phyloP scores from a whole-genome alignment of 2,888 invertebrate genomes.

The Neria commutata region DNA sequence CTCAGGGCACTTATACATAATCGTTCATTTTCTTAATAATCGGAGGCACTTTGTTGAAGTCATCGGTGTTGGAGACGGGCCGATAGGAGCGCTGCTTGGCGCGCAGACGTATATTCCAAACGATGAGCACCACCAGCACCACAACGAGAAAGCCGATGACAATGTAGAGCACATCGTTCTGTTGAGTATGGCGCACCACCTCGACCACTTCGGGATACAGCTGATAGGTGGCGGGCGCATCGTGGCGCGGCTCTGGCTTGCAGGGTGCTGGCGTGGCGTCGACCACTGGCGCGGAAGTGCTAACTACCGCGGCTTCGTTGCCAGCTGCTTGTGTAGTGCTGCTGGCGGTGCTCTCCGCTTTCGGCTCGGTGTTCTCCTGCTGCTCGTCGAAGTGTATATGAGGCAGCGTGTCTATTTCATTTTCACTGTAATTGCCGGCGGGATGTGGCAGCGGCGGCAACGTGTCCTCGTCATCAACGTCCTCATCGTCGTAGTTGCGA shows the following conservation, averaged over 20 bases:
- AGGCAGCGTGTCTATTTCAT: slow-evolving; percentile 20
- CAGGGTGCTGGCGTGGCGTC: slow-evolving; percentile 20
- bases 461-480: slow-evolving; percentile 19
- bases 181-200: slow-evolving; percentile 37
- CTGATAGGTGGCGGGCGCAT: slow-evolving; percentile 37
- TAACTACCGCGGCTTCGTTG: slow-evolving; percentile 11
- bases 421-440: slow-evolving; percentile 11
- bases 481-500: slow-evolving; percentile 24
- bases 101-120: slow-evolving; percentile 43
- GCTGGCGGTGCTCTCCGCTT: slow-evolving; percentile 9
- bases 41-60: slow-evolving; percentile 47
- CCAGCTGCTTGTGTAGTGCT: slow-evolving; percentile 1
- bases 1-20: slow-evolving; percentile 34
- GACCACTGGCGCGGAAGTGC: slow-evolving; percentile 11
- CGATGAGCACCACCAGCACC: slow-evolving; percentile 31
- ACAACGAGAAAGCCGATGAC: slow-evolving; percentile 40
- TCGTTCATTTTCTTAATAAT: slow-evolving; percentile 41
- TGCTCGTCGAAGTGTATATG: slow-evolving; percentile 10
- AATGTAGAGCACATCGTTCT: slow-evolving; percentile 33
- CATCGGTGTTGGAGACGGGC: slow-evolving; percentile 57
- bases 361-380: not conserved
- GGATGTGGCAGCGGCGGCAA: slow-evolving; percentile 5
- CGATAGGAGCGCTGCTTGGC: slow-evolving; percentile 59
- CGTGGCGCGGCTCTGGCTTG: slow-evolving; percentile 21
- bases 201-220: slow-evolving; percentile 49